A percentile compares a stretch with the other conserved stretches of the same genome.
Evolutionary conservation across 2,888 invertebrate species (phyloP).

Genomic region (Hypsopygia costalis): DNA sequence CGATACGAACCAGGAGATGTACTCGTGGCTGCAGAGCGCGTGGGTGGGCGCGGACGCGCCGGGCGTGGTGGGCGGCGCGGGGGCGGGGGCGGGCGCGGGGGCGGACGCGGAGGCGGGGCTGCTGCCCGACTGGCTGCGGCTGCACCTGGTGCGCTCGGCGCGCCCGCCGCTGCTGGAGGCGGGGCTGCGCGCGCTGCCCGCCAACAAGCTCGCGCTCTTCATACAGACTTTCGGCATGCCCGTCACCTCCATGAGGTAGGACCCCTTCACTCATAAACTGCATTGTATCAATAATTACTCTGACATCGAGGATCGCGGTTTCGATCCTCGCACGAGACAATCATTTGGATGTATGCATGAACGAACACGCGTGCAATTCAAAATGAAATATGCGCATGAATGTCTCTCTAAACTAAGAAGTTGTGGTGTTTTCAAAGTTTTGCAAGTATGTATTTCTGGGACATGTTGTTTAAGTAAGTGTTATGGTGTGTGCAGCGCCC

Average conservation of each 20-base stretch:
- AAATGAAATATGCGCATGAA: too few relatives aligned
- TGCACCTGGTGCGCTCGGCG: conserved; percentile 93
- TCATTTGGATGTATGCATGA: too few relatives aligned
- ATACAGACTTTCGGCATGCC: conserved; percentile 98
- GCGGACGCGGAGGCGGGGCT: conserved; percentile 88
- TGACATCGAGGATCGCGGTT: too few relatives aligned
- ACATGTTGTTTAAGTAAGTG: too few relatives aligned
- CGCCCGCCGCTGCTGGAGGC: conserved; percentile 91
- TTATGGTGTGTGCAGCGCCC: conserved; percentile 64
- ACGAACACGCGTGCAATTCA: too few relatives aligned
- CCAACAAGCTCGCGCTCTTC: conserved; percentile 93
- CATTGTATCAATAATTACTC: too few relatives aligned
- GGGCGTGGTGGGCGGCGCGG: conserved; percentile 78
- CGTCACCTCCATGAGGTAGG: conserved; percentile 89
- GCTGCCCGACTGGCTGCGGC: conserved; percentile 95
- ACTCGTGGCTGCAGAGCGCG: conserved; percentile 77
- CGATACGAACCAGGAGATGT: conserved; percentile 82
- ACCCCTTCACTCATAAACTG: too few relatives aligned
- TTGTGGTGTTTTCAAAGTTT: too few relatives aligned
- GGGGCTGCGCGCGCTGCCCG: conserved; percentile 91
- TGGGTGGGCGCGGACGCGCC: conserved; percentile 93
- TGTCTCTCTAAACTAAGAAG: too few relatives aligned
- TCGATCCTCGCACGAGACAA: too few relatives aligned
- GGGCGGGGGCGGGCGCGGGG: conserved; percentile 83
- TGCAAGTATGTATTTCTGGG: too few relatives aligned